Conservation (phyloP, 2,888 invertebrate species). For the Amphimallon solstitiale region DNA sequence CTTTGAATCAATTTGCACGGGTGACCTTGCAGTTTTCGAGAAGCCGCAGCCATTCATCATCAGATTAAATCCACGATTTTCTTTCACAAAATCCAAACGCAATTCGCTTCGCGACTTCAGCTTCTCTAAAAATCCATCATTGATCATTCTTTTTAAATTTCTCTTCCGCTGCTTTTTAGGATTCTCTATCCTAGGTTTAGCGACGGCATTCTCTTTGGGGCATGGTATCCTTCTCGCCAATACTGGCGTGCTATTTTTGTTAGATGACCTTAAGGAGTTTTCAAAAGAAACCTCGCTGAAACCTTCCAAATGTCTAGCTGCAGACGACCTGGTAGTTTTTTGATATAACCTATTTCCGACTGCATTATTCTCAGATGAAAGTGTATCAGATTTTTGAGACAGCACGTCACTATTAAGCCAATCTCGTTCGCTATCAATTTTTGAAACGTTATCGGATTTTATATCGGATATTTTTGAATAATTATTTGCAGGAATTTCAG, state of each 20-base stretch:
- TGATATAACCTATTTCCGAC: constrained; percentile 68
- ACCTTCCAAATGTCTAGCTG: constrained; percentile 68
- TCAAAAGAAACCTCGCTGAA: constrained; percentile 25
- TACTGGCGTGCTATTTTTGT: background rate
- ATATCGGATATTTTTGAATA: too few relatives aligned
- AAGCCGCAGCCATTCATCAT: background rate
- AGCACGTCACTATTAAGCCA: background rate
- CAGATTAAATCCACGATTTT: background rate
- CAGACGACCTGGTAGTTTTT: constrained; percentile 69
- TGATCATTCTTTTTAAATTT: constrained; percentile 62
- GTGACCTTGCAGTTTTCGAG: background rate
- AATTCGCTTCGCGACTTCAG: constrained; percentile 35
- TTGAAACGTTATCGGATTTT: too few relatives aligned
- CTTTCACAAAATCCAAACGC: constrained; percentile 29
- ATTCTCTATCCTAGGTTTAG: constrained; percentile 12
- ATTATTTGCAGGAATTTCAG: background rate
- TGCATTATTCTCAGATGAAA: constrained; percentile 46
- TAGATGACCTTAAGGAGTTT: constrained; percentile 14
- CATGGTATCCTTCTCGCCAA: background rate
- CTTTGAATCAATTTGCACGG: background rate
- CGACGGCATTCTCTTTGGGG: constrained; percentile 13
- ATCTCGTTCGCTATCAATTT: background rate
- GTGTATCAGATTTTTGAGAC: constrained; percentile 11
- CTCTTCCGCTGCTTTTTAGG: constrained; percentile 48
- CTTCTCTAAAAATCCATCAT: constrained; percentile 34